Conservation (phyloP, 37 sponge, comb jelly and placozoan species). For the Cliona cf. orientalis region DNA sequence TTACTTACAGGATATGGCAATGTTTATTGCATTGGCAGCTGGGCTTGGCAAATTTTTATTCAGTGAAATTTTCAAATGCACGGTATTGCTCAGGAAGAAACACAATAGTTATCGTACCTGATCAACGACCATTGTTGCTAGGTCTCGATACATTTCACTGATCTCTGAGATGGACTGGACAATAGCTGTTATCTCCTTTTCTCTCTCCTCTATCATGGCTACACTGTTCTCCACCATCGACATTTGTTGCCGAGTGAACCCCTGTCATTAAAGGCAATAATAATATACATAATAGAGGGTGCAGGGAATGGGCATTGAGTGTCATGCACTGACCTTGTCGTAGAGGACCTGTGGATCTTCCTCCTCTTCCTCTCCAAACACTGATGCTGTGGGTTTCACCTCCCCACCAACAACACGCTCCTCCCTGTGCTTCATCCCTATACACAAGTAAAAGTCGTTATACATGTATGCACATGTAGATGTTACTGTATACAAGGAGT, state of each 20-base stretch:
- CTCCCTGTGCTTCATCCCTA: conserved; percentile 67
- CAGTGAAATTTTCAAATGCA: too few species aligned
- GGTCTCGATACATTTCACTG: conserved; percentile 92
- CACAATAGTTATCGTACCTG: too few species aligned
- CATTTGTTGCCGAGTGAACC: conserved; percentile 86
- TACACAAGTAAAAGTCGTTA: too few species aligned
- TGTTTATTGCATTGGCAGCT: too few species aligned
- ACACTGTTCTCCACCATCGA: conserved; percentile 80
- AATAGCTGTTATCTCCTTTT: conserved; percentile 85
- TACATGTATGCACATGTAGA: too few species aligned
- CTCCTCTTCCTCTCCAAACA: conserved; percentile 53
- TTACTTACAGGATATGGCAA: too few species aligned
- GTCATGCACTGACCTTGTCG: conserved; percentile 75
- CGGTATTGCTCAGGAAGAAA: too few species aligned
- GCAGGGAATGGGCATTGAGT: too few species aligned
- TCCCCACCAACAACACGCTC: conserved; percentile 46
- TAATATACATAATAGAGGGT: too few species aligned
- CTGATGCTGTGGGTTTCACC: conserved; percentile 19
- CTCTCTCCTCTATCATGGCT: conserved; percentile 83
- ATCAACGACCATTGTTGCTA: conserved; percentile 90
- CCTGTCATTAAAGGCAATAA: too few species aligned
- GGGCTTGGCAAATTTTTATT: too few species aligned
- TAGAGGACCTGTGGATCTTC: conserved; percentile 69
- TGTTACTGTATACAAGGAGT: conserved; percentile 84
- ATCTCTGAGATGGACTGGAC: conserved; percentile 92